Percentiles rank a stretch among this genome's conserved stretches.
Evolutionary conservation across 2,113 vertebrate genomes (phyloP).

Genomic region (Craseonycteris thonglongyai): DNA sequence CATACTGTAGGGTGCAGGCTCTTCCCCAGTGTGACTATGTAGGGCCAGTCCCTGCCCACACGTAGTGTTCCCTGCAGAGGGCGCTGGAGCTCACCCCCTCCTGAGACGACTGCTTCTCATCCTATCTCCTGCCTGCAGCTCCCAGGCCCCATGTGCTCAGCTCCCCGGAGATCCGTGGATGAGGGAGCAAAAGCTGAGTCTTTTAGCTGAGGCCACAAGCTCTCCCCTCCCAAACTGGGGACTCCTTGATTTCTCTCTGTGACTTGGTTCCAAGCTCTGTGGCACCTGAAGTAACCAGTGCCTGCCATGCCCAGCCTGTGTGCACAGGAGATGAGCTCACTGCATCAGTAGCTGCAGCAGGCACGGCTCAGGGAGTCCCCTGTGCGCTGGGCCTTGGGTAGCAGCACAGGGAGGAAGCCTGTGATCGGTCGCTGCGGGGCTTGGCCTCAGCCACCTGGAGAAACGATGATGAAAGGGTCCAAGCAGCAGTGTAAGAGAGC

Average conservation of each 20-base stretch:
- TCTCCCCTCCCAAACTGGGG: background rate
- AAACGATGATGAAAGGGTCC: background rate
- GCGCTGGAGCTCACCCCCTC: background rate
- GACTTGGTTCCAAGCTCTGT: background rate
- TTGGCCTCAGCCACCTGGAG: background rate
- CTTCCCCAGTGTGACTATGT: background rate
- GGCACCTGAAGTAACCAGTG: background rate
- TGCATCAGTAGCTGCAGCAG: background rate
- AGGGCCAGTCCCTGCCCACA: background rate
- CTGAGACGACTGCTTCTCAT: background rate
- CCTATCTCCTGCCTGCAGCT: background rate
- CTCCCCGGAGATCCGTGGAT: background rate
- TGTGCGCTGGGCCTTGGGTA: background rate
- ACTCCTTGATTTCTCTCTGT: background rate
- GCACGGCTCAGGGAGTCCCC: no score
- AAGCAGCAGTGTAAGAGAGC: background rate
- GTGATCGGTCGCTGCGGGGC: background rate
- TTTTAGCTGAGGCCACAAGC: no score
- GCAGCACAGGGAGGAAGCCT: background rate
- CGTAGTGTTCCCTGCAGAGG: background rate
- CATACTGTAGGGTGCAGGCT: background rate
- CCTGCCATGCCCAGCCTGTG: background rate
- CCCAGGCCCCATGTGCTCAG: background rate
- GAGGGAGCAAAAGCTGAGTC: background rate
- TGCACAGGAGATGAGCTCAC: accelerated